phyloP scores from a whole-genome alignment of 2,797 vertebrate genomes.

The Crocidura indochinensis region DNA sequence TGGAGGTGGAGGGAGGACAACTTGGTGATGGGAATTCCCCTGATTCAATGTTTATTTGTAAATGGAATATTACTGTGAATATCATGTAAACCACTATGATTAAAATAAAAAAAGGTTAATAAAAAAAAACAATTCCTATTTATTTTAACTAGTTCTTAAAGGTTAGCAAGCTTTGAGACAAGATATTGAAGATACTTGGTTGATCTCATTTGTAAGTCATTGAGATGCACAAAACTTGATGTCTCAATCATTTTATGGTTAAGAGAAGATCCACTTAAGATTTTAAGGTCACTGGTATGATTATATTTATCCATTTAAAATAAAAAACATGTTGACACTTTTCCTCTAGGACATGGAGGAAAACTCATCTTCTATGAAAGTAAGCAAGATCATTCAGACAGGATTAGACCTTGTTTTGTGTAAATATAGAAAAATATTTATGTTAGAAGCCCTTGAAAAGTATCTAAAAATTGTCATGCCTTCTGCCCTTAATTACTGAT shows the following conservation, averaged over 20 bases:
- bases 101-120: no score
- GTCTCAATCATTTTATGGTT: not conserved
- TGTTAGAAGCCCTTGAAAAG: slow-evolving; percentile 48
- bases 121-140: not conserved
- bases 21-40: no score
- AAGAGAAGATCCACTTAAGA: not conserved
- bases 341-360: not conserved
- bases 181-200: not conserved
- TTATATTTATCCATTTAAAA: not conserved
- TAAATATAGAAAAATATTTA: slow-evolving; percentile 57
- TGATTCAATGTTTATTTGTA: no score
- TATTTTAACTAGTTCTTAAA: not conserved
- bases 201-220: not conserved
- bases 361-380: slow-evolving; percentile 29
- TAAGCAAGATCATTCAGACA: slow-evolving; percentile 33
- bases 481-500: slow-evolving; percentile 50
- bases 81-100: no score
- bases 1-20: no score
- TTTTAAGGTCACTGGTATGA: slow-evolving; percentile 15
- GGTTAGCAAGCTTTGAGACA: not conserved
- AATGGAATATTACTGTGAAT: no score
- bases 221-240: not conserved
- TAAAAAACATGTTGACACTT: not conserved
- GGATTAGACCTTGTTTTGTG: slow-evolving; percentile 49
- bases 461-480: slow-evolving; percentile 70